Percentiles rank a stretch among this genome's conserved stretches.
Conservation (phyloP, 2,888 invertebrate genomes). For the Lasioglossum calceatum region DNA sequence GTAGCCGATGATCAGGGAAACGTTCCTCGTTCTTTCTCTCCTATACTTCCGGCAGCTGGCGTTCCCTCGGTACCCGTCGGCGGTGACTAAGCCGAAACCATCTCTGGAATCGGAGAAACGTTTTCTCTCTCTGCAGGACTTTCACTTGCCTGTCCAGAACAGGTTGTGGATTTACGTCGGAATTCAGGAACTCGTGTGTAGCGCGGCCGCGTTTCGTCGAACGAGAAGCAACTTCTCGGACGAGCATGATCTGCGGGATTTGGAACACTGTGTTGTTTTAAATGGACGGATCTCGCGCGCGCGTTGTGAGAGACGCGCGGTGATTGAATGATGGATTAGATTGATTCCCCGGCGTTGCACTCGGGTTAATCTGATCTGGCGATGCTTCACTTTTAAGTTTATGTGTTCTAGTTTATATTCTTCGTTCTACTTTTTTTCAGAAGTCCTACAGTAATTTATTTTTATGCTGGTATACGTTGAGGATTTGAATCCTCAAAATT, state of each 20-base stretch:
- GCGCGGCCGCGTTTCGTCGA: slow-evolving; percentile 20
- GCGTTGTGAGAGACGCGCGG: background rate
- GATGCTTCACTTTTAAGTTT: background rate
- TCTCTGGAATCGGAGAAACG: slow-evolving; percentile 49
- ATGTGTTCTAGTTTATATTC: background rate
- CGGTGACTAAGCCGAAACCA: slow-evolving; percentile 22
- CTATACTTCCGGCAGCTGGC: background rate
- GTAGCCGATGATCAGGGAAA: background rate
- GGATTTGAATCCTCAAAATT: too few species aligned
- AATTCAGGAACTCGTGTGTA: slow-evolving; percentile 28
- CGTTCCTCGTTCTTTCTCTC: background rate
- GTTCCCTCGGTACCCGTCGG: background rate
- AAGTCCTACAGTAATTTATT: too few species aligned
- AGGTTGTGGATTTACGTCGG: slow-evolving; percentile 34
- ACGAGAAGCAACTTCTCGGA: background rate
- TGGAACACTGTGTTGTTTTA: background rate
- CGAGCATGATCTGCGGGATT: background rate
- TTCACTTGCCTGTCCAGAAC: slow-evolving; percentile 49
- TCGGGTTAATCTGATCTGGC: background rate
- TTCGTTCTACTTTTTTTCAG: too few species aligned
- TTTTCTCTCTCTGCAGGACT: slow-evolving; percentile 64
- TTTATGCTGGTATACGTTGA: too few species aligned
- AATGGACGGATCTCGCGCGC: background rate
- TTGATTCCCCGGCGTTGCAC: background rate
- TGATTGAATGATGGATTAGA: background rate